Evolutionary conservation across 2,888 invertebrate genomes (phyloP).

Genomic region (Tryphoninae sp.): DNA sequence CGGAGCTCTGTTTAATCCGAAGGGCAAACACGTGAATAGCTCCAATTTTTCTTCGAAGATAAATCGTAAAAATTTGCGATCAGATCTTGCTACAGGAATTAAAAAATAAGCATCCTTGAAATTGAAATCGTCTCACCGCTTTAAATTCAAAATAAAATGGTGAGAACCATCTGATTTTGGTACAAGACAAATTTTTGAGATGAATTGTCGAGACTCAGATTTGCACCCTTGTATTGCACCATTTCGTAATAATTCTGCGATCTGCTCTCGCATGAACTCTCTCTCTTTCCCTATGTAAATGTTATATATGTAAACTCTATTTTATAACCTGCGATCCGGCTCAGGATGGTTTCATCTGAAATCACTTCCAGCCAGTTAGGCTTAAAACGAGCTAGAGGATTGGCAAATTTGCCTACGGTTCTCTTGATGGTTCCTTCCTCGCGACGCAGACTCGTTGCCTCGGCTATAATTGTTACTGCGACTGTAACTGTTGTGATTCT

Average conservation of each 20-base stretch:
- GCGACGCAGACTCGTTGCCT: constrained; percentile 25
- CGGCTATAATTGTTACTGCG: constrained; percentile 34
- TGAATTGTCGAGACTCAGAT: neutral
- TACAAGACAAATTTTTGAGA: constrained; percentile 1
- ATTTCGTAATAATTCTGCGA: constrained; percentile 21
- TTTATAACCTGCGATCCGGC: constrained; percentile 58
- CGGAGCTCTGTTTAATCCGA: constrained; percentile 26
- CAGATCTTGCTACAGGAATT: constrained; percentile 21
- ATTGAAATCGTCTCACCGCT: neutral
- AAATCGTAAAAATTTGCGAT: constrained; percentile 43
- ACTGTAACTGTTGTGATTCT: constrained; percentile 24
- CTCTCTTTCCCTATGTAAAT: constrained; percentile 12
- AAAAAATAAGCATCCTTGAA: constrained; percentile 40
- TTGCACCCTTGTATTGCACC: neutral
- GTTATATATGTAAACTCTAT: constrained; percentile 49
- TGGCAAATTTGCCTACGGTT: constrained; percentile 55
- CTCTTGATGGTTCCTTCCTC: constrained; percentile 21
- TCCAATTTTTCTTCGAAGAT: constrained; percentile 10
- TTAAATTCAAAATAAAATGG: constrained; percentile 14
- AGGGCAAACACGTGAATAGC: constrained; percentile 31
- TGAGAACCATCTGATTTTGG: neutral
- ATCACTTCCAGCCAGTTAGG: constrained; percentile 50
- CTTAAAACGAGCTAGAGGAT: constrained; percentile 44
- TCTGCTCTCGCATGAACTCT: neutral
- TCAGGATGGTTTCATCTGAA: constrained; percentile 57